These are phyloP conservation scores for Lepidurus arcticus DNA, from an alignment of 1,140 invertebrate species.

Conservation along the genomic window DNA sequence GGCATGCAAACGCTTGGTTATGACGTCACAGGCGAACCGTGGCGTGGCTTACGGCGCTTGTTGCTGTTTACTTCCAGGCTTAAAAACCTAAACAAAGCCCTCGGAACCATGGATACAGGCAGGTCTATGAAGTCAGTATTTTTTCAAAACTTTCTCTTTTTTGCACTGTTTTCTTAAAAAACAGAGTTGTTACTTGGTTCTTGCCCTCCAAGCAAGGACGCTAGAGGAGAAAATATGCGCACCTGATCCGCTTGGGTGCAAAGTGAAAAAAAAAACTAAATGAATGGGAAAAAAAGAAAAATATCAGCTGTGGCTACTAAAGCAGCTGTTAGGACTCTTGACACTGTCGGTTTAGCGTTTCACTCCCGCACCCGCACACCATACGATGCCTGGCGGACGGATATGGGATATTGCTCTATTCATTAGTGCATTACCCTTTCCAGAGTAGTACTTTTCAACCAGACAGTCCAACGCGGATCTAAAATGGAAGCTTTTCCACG, in stretches of 20 bases:
- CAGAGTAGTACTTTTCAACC: neutral
- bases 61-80: too few species aligned
- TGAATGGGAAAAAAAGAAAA: neutral
- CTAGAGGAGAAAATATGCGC: neutral
- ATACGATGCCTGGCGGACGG: neutral
- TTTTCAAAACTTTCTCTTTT: too few species aligned
- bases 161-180: too few species aligned
- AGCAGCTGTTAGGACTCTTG: neutral
- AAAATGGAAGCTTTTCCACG: neutral
- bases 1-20: too few species aligned
- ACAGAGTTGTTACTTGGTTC: too few species aligned
- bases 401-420: slow-evolving; percentile 14
- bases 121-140: too few species aligned
- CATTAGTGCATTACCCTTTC: slow-evolving; percentile 14
- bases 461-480: neutral
- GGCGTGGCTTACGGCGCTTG: too few species aligned
- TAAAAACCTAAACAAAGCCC: too few species aligned
- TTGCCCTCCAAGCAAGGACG: too few species aligned
- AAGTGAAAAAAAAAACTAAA: neutral
- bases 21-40: too few species aligned
- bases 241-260: neutral
- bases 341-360: slow-evolving; percentile 3
- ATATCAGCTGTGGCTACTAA: neutral
- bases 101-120: too few species aligned
- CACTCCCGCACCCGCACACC: neutral